Conservation (phyloP, 1,140 invertebrate genomes). For the Apis florea region DNA sequence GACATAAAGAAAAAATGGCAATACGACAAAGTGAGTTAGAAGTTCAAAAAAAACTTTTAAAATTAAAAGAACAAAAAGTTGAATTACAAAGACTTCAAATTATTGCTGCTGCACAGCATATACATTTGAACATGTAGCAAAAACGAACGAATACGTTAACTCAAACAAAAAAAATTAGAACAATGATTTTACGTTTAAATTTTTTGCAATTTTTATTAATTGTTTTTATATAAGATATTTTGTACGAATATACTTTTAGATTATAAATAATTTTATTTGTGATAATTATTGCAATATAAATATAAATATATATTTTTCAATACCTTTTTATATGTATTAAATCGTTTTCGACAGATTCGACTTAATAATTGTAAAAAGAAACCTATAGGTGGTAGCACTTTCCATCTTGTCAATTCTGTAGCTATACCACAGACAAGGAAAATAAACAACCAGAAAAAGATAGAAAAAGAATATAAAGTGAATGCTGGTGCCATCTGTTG, state of each 20-base stretch:
- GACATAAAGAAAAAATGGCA: conserved; percentile 72
- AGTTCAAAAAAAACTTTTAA: conserved; percentile 66
- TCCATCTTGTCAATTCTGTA: neutral
- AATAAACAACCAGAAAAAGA: too few relatives aligned
- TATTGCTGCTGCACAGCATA: conserved; percentile 62
- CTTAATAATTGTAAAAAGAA: neutral
- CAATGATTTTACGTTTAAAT: neutral
- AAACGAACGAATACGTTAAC: neutral
- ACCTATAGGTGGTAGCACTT: conserved; percentile 29
- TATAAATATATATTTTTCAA: too few relatives aligned
- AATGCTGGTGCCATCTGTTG: too few relatives aligned
- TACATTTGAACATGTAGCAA: conserved; percentile 56
- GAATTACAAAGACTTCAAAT: conserved; percentile 64
- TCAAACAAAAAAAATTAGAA: too few relatives aligned
- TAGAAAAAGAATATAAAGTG: too few relatives aligned
- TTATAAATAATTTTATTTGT: neutral
- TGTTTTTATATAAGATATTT: neutral
- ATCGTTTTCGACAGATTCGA: neutral
- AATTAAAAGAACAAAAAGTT: conserved; percentile 69
- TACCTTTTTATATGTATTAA: neutral
- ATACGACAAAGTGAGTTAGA: conserved; percentile 65
- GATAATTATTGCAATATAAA: neutral
- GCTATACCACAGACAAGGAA: too few relatives aligned
- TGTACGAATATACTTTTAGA: neutral
- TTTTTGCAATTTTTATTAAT: neutral